Percentiles rank a stretch among this genome's conserved stretches.
These are phyloP conservation scores for Galaxea fascicularis DNA, from an alignment of 92 coral and sea anemone genomes.

Conservation along the genomic window DNA sequence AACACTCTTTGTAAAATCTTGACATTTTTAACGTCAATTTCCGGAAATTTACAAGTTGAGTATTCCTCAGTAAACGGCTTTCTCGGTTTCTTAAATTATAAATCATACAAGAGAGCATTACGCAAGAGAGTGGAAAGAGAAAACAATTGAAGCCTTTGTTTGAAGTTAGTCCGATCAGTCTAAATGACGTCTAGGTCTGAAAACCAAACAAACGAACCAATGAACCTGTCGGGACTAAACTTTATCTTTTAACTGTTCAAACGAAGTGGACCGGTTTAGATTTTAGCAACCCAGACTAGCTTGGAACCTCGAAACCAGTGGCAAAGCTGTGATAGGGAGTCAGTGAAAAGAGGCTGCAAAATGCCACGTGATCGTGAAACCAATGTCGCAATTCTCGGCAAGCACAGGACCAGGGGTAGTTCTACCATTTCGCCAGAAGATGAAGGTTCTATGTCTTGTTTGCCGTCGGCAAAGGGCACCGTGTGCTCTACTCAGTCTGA, in stretches of 20 bases:
- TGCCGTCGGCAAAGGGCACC: slow-evolving; percentile 10
- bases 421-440: not conserved
- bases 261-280: not conserved
- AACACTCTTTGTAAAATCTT: too few species aligned
- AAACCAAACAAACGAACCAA: not conserved
- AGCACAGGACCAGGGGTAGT: not conserved
- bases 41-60: too few species aligned
- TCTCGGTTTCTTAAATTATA: too few species aligned
- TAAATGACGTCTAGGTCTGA: not conserved
- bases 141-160: not conserved
- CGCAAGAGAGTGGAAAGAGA: not conserved
- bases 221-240: not conserved
- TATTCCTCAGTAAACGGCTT: too few species aligned
- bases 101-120: not conserved
- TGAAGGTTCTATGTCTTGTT: slow-evolving; percentile 29
- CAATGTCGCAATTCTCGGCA: slow-evolving; percentile 7
- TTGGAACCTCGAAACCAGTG: not conserved
- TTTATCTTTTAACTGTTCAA: slow-evolving; percentile 6
- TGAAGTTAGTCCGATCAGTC: not conserved
- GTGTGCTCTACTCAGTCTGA: not conserved
- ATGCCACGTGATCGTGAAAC: not conserved
- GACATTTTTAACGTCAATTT: too few species aligned
- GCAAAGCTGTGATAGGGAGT: not conserved
- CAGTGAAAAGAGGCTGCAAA: too few species aligned
- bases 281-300: not conserved